Evolutionary conservation across 2,113 vertebrate genomes (phyloP).

Genomic region (Lepus europaeus): DNA sequence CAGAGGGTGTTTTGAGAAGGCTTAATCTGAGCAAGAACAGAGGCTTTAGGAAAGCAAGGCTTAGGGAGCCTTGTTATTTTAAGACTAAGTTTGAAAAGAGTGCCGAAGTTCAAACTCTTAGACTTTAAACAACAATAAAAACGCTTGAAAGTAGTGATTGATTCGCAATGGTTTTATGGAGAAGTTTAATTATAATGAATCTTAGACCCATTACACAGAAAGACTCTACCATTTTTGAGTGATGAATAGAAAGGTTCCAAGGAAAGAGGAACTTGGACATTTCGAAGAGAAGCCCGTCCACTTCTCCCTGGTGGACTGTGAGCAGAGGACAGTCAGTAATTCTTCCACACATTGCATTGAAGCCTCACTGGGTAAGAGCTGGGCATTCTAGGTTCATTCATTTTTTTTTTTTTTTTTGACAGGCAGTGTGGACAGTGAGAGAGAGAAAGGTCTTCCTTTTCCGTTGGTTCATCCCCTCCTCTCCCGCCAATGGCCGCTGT

Average conservation of each 20-base stretch:
- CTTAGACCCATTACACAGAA: background rate
- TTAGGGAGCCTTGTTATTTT: conserved; percentile 47
- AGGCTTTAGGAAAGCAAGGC: conserved; percentile 13
- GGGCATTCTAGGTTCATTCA: conserved; percentile 91
- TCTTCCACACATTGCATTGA: conserved; percentile 80
- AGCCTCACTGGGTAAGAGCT: conserved; percentile 92
- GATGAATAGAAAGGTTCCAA: background rate
- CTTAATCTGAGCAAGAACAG: conserved; percentile 11
- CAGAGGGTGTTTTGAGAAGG: conserved; percentile 18
- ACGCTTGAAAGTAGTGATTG: background rate
- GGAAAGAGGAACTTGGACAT: conserved; percentile 75
- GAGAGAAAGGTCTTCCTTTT: too few species aligned
- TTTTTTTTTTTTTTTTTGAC: conserved; percentile 77
- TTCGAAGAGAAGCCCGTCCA: conserved; percentile 85
- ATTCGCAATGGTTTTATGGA: background rate
- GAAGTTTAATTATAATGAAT: background rate
- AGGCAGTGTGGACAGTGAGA: too few species aligned
- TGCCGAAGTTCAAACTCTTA: conserved; percentile 18
- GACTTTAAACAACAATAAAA: background rate
- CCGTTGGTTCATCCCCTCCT: too few species aligned
- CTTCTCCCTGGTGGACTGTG: conserved; percentile 91
- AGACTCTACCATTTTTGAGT: background rate
- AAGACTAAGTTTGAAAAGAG: conserved; percentile 37
- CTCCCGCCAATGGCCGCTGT: too few species aligned
- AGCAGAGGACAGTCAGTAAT: conserved; percentile 93